Conservation (phyloP, 1,140 invertebrate genomes). For the Drosophila varians region DNA sequence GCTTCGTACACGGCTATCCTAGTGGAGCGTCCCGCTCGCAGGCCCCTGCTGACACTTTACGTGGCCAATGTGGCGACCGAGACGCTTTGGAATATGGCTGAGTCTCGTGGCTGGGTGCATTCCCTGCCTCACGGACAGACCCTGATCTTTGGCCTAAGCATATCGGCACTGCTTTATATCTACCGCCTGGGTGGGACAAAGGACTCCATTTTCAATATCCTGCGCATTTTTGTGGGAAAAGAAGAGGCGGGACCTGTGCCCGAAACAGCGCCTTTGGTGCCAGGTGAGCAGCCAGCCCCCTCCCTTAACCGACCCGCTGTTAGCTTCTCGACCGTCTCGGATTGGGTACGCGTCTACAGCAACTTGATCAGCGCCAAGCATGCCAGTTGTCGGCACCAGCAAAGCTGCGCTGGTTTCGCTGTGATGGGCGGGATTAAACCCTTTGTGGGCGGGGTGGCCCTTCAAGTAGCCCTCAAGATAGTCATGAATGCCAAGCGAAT, state of each 20-base stretch:
- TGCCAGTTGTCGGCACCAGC: slow-evolving; percentile 86
- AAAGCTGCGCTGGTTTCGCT: slow-evolving; percentile 86
- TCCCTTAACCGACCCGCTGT: slow-evolving; percentile 45
- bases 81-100: slow-evolving; percentile 90
- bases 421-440: slow-evolving; percentile 85
- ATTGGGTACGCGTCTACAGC: slow-evolving; percentile 65
- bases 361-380: slow-evolving; percentile 83
- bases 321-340: slow-evolving; percentile 52
- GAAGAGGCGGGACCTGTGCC: slow-evolving; percentile 85
- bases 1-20: slow-evolving; percentile 89
- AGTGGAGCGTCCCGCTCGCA: slow-evolving; percentile 89
- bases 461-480: slow-evolving; percentile 86
- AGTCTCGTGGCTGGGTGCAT: slow-evolving; percentile 86
- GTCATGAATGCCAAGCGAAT: slow-evolving; percentile 83
- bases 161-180: slow-evolving; percentile 86
- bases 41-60: slow-evolving; percentile 89
- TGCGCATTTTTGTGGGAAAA: slow-evolving; percentile 87
- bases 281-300: slow-evolving; percentile 42
- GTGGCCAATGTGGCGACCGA: slow-evolving; percentile 93
- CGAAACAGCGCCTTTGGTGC: neutral
- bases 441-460: slow-evolving; percentile 86
- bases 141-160: slow-evolving; percentile 87
- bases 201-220: slow-evolving; percentile 87
- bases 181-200: slow-evolving; percentile 84
- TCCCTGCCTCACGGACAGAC: slow-evolving; percentile 88